Percentiles rank a stretch among this genome's conserved stretches.
These are phyloP conservation scores for Meta bourneti DNA, from an alignment of 2,888 invertebrate species.

Conservation along the genomic window DNA sequence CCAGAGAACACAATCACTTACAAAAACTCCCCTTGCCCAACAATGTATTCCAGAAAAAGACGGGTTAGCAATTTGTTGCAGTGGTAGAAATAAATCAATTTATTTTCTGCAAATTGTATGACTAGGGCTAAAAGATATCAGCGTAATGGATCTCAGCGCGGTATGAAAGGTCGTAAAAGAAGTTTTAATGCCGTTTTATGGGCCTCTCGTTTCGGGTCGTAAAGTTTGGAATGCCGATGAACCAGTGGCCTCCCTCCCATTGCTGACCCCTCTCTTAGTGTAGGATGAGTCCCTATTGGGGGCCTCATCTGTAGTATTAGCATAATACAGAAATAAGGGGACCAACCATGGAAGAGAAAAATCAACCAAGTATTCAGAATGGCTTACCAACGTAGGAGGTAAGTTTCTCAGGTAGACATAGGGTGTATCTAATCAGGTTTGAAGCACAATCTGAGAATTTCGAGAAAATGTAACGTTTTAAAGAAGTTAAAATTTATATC, in stretches of 20 bases:
- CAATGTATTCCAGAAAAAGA: not conserved
- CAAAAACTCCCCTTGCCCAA: constrained; percentile 1
- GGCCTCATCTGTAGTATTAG: constrained; percentile 15
- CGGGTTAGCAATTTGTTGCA: constrained; percentile 52
- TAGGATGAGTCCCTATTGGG: constrained; percentile 41
- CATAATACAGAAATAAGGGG: constrained; percentile 12
- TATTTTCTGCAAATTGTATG: constrained; percentile 52
- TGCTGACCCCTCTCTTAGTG: not conserved
- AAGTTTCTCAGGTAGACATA: too few species aligned
- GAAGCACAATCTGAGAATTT: not conserved
- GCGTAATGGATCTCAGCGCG: constrained; percentile 40
- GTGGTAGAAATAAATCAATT: constrained; percentile 64
- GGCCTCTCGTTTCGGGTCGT: constrained; percentile 24
- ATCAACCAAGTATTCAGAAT: too few species aligned
- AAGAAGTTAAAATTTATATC: too few species aligned
- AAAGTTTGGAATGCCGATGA: constrained; percentile 43
- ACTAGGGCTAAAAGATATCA: not conserved
- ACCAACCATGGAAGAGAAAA: constrained; percentile 22
- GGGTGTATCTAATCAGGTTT: not conserved
- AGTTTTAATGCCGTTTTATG: constrained; percentile 22
- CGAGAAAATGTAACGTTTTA: too few species aligned
- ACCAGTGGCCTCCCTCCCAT: not conserved
- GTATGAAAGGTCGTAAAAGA: constrained; percentile 9
- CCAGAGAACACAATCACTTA: not conserved
- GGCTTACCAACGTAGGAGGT: too few species aligned